Evolutionary conservation across 2,888 invertebrate genomes (phyloP).

Genomic region (Cheilosia vernalis): DNA sequence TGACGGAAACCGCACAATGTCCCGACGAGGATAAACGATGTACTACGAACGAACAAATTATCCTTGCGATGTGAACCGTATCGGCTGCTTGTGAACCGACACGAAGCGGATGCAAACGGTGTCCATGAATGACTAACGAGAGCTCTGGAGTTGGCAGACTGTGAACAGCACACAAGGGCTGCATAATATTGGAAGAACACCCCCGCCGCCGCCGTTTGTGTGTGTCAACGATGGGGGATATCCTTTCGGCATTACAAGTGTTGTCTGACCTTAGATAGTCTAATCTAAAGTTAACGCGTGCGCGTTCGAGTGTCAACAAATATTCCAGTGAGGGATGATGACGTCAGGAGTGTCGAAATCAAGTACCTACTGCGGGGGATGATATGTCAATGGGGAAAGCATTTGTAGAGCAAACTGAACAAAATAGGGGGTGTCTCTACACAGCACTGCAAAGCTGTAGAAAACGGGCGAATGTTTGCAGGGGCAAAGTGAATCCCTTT

Average conservation of each 20-base stretch:
- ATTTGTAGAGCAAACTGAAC: neutral
- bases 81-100: neutral
- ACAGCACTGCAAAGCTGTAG: no score
- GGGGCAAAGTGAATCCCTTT: no score
- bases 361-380: neutral
- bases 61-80: conserved; percentile 9
- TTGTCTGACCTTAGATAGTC: conserved; percentile 69
- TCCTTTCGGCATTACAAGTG: conserved; percentile 68
- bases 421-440: no score
- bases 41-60: conserved; percentile 16
- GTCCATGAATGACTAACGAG: conserved; percentile 59
- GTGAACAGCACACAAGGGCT: conserved; percentile 33
- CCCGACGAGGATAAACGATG: conserved; percentile 18
- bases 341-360: conserved; percentile 48
- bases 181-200: conserved; percentile 63
- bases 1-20: conserved; percentile 3
- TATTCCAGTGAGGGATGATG: conserved; percentile 57
- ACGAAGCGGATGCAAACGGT: conserved; percentile 63
- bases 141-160: conserved; percentile 33
- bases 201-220: conserved; percentile 48
- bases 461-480: no score
- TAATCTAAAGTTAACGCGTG: conserved; percentile 48
- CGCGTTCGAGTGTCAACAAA: conserved; percentile 70
- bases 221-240: conserved; percentile 47
- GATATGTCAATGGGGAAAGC: neutral